Evolutionary conservation across 2,113 vertebrate genomes (phyloP).

Genomic region (Aleadryas rufinucha): DNA sequence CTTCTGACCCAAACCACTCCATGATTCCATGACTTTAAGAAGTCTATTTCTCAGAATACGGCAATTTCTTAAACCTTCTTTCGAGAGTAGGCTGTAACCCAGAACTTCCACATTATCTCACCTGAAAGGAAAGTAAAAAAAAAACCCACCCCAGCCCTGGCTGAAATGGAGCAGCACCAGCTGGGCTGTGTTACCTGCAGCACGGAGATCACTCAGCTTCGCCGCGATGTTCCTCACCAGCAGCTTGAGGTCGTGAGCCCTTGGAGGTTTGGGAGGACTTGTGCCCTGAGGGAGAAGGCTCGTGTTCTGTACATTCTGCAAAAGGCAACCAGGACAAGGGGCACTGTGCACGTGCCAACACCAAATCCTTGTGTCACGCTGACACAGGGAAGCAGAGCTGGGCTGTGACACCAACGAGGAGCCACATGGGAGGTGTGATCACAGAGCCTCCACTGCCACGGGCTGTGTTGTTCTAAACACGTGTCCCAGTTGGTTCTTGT

Average conservation of each 20-base stretch:
- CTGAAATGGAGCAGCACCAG: rapidly evolving
- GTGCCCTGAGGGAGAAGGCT: conserved; percentile 57
- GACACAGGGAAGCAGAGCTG: background rate
- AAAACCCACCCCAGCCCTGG: background rate
- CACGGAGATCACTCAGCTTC: conserved; percentile 60
- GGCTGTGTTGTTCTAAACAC: background rate
- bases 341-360: background rate
- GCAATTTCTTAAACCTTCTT: background rate
- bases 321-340: background rate
- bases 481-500: background rate
- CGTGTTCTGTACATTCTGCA: conserved; percentile 68
- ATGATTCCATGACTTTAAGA: background rate
- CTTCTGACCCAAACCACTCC: background rate
- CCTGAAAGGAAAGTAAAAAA: background rate
- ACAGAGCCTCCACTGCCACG: background rate
- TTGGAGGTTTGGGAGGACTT: conserved; percentile 92
- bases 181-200: conserved; percentile 73
- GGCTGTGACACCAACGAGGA: background rate
- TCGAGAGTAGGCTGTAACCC: background rate
- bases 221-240: conserved; percentile 84
- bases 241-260: conserved; percentile 90
- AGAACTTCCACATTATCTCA: background rate
- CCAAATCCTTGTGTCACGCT: background rate
- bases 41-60: background rate
- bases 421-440: background rate